These are phyloP conservation scores for Spodoptera litura DNA, from an alignment of 1,140 invertebrate genomes.

Conservation along the genomic window DNA sequence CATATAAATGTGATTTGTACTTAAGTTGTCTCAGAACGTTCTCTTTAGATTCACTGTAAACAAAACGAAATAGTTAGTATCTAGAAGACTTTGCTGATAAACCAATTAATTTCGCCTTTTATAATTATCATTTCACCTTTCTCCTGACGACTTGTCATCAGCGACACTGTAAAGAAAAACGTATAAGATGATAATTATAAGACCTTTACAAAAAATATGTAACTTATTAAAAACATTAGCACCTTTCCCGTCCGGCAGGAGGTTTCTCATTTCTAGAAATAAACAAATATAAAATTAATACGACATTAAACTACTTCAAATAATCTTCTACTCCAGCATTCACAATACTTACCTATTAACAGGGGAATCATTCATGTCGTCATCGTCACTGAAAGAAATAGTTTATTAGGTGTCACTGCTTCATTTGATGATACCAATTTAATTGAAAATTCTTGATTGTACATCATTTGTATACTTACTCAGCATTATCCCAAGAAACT, in stretches of 20 bases:
- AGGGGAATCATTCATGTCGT: constrained; percentile 43
- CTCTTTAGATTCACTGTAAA: neutral
- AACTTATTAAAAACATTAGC: too few species aligned
- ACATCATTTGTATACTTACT: constrained; percentile 59
- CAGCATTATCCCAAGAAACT: constrained; percentile 71
- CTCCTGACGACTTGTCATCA: constrained; percentile 4
- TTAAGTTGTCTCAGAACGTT: constrained; percentile 1
- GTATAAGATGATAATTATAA: too few species aligned
- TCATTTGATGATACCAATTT: too few species aligned
- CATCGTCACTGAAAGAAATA: constrained; percentile 56
- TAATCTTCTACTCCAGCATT: too few species aligned
- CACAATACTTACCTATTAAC: constrained; percentile 40
- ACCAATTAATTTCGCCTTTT: too few species aligned
- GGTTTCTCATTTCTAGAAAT: too few species aligned
- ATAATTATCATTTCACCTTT: neutral
- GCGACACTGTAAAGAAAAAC: neutral
- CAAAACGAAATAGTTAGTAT: neutral
- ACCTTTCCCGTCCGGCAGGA: too few species aligned
- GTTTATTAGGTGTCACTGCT: neutral
- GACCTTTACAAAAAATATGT: too few species aligned
- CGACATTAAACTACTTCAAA: too few species aligned
- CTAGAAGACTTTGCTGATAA: neutral
- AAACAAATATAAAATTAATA: too few species aligned
- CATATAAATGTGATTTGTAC: neutral
- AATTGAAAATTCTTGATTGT: too few species aligned